These are phyloP conservation scores for Scaptomyza hsui DNA, from an alignment of 1,140 invertebrate species.

Conservation along the genomic window DNA sequence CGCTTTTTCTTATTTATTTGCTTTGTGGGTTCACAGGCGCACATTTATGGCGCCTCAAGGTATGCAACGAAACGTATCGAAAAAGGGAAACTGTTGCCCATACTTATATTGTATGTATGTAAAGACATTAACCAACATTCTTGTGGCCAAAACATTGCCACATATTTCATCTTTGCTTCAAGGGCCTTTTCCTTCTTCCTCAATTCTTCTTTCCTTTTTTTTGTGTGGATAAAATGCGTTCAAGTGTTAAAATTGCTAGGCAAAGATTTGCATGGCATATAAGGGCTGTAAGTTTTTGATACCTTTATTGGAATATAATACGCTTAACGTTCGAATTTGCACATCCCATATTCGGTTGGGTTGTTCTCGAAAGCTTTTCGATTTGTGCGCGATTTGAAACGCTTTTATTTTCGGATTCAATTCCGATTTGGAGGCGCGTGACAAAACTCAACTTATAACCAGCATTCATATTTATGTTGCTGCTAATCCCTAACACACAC, in stretches of 20 bases:
- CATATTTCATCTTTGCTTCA: slow-evolving; percentile 78
- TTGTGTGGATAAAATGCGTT: slow-evolving; percentile 58
- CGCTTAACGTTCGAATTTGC: slow-evolving; percentile 44
- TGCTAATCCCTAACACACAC: slow-evolving; percentile 54
- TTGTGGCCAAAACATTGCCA: slow-evolving; percentile 67
- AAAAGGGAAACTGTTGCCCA: slow-evolving; percentile 39
- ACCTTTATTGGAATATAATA: slow-evolving; percentile 79
- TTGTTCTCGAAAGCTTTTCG: slow-evolving; percentile 21
- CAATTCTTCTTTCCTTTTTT: neutral
- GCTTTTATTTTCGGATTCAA: slow-evolving; percentile 29
- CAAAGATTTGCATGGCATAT: slow-evolving; percentile 69
- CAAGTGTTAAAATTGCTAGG: slow-evolving; percentile 76
- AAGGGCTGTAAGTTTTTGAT: slow-evolving; percentile 40
- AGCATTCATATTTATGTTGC: slow-evolving; percentile 59
- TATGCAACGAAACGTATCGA: slow-evolving; percentile 38
- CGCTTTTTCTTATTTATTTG: slow-evolving; percentile 73
- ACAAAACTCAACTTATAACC: slow-evolving; percentile 75
- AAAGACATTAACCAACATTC: slow-evolving; percentile 61
- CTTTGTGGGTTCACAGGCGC: slow-evolving; percentile 41
- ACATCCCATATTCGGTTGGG: slow-evolving; percentile 15
- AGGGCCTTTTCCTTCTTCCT: slow-evolving; percentile 26
- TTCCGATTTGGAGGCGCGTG: slow-evolving; percentile 54
- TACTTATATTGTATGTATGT: neutral
- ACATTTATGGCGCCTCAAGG: slow-evolving; percentile 63
- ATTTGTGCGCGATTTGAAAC: slow-evolving; percentile 22